Base-by-base conservation (phyloP, 2,888 invertebrate species). In the Philaethria dido region DNA sequence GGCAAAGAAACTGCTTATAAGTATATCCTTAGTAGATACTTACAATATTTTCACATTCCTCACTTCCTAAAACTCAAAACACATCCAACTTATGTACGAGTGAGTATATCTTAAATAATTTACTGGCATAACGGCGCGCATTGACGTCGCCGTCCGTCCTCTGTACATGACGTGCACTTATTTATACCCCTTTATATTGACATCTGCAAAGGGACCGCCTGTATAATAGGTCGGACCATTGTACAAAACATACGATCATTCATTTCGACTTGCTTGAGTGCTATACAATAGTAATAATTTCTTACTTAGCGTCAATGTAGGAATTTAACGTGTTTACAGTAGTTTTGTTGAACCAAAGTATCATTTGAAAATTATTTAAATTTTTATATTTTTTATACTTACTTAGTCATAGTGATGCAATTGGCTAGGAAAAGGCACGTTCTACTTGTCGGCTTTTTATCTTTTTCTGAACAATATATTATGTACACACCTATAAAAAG, bases 221-320 rank as follows among this genome's bases (percentile, higher is more conserved):
- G 82, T 83, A 85, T 87, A 86, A 86, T 86, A 87, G 86, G 81
- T 83, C 62, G 57, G 84, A 85, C 86, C 80, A 84, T 86, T 86
- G 86, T 86, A 83, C 74, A 36, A 60, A 62, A 70, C 68, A 64
- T 66, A 64, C 68, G 77, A 77, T 82, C 84, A 87, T 87, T 86
- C 88, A 86, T 87, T 80, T 81, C 78, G 68, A 65, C 54, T 61
- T 48, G 72, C 57, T 42, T 57, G 57, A 57, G 77, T 82, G 82
- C 72, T 81, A 77, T 77, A 80, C 84, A 83, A 83, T 82, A 76
- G 78, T 79, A 77, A 85, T 86, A 80, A 86, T 84, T 85, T 76
- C 80, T 69, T 66, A 64, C 70, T 66, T 62, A 69, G 47, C 29
- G 39, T 62, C 59, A 42, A 16, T 50, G 59, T 44, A 63, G 36